These are phyloP conservation scores for Hypocryptadius cinnamomeus DNA, from an alignment of 2,113 vertebrate species.

Conservation along the genomic window DNA sequence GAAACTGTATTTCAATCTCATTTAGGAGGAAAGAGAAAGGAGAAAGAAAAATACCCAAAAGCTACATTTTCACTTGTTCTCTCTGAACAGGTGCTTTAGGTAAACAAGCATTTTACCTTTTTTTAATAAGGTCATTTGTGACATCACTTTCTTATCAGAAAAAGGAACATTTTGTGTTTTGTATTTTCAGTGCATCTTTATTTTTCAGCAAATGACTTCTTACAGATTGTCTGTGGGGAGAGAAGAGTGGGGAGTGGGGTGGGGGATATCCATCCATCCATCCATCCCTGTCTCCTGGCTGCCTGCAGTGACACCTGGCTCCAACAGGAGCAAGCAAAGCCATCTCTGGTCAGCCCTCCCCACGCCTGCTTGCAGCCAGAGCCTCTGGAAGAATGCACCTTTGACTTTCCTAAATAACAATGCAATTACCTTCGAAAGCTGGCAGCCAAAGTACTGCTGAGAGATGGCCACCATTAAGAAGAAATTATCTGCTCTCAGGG, in stretches of 20 bases:
- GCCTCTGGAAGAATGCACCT: conserved; percentile 54
- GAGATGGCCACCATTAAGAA: conserved; percentile 64
- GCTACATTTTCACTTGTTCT: conserved; percentile 37
- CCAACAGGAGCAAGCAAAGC: neutral
- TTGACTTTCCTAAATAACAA: conserved; percentile 67
- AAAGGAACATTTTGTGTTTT: conserved; percentile 15
- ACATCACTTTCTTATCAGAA: conserved; percentile 57
- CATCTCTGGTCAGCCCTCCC: neutral
- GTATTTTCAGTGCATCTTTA: conserved; percentile 30
- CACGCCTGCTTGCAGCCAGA: neutral
- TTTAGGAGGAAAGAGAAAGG: conserved; percentile 43
- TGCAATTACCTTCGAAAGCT: conserved; percentile 63
- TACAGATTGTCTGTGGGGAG: neutral
- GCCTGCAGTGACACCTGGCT: conserved; percentile 38
- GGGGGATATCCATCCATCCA: neutral
- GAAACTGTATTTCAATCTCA: conserved; percentile 68
- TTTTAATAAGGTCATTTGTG: conserved; percentile 71
- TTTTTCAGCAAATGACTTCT: neutral
- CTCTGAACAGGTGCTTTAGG: conserved; percentile 54
- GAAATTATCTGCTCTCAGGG: conserved; percentile 59
- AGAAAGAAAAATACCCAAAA: conserved; percentile 47
- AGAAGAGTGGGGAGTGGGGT: neutral
- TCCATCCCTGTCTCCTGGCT: neutral
- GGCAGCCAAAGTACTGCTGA: conserved; percentile 62
- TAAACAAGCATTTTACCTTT: conserved; percentile 61